phyloP scores from a whole-genome alignment of 2,888 invertebrate species.

The Cheilosia vulpina region DNA sequence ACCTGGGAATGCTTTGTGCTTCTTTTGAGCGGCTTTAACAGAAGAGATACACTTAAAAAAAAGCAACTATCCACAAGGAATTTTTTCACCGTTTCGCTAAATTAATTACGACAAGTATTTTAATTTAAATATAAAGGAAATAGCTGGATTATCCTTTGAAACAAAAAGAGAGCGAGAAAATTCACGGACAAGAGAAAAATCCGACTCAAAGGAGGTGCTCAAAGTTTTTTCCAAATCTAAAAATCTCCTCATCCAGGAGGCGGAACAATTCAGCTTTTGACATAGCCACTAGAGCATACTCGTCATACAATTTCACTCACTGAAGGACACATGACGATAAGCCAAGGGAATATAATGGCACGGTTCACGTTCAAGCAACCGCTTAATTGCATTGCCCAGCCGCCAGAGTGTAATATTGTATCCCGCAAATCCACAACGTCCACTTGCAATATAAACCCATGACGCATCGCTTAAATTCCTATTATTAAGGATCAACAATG shows the following conservation, averaged over 20 bases:
- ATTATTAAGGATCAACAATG: slow-evolving; percentile 63
- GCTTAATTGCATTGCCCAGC: slow-evolving; percentile 64
- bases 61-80: background rate
- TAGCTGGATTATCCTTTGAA: slow-evolving; percentile 8
- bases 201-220: background rate
- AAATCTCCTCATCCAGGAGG: background rate
- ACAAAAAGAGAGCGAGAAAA: background rate
- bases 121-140: slow-evolving; percentile 55
- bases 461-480: slow-evolving; percentile 62
- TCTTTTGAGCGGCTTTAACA: background rate
- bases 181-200: background rate
- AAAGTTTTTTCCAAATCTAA: slow-evolving; percentile 8
- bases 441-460: slow-evolving; percentile 42
- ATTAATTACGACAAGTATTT: slow-evolving; percentile 55
- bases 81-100: slow-evolving; percentile 13
- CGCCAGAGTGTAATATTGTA: slow-evolving; percentile 23
- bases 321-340: slow-evolving; percentile 6
- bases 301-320: slow-evolving; percentile 26
- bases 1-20: background rate
- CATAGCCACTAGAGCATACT: background rate
- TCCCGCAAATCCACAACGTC: slow-evolving; percentile 33
- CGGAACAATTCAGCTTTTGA: background rate
- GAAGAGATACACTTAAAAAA: background rate
- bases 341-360: slow-evolving; percentile 13
- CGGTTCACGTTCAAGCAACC: slow-evolving; percentile 49